These are phyloP conservation scores for Conger conger DNA, from an alignment of 2,113 vertebrate species.

Conservation along the genomic window DNA sequence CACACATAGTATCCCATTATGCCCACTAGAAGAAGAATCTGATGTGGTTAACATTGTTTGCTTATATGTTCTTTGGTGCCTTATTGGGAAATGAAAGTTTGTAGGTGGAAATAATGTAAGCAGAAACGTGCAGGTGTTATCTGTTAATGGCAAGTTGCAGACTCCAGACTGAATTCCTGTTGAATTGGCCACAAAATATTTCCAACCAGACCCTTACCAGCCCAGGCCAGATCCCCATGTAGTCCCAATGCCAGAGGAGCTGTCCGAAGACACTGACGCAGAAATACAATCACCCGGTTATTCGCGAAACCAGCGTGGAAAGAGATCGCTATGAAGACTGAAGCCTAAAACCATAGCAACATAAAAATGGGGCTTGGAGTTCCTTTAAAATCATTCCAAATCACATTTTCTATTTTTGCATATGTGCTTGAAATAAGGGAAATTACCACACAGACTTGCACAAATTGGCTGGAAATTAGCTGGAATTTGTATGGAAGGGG, in stretches of 20 bases:
- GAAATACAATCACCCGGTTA: conserved; percentile 71
- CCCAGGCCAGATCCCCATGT: conserved; percentile 86
- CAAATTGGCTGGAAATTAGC: conserved; percentile 45
- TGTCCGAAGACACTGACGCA: conserved; percentile 83
- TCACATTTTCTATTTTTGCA: conserved; percentile 28
- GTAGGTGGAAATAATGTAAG: conserved; percentile 31
- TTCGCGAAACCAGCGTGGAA: conserved; percentile 78
- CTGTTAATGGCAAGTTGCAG: conserved; percentile 53
- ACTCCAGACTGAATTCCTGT: conserved; percentile 69
- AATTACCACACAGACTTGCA: conserved; percentile 40
- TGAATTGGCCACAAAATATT: conserved; percentile 88
- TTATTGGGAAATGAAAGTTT: not conserved
- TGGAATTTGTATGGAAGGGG: not conserved
- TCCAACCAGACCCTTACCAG: conserved; percentile 87
- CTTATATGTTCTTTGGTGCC: not conserved
- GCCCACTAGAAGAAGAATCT: not conserved
- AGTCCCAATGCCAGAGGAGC: conserved; percentile 85
- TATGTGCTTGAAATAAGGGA: conserved; percentile 22
- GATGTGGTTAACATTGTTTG: not conserved
- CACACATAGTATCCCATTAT: not conserved
- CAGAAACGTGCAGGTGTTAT: conserved; percentile 50
- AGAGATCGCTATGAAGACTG: conserved; percentile 80
- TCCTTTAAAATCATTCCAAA: conserved; percentile 46
- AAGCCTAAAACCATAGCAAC: conserved; percentile 67
- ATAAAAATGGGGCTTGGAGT: conserved; percentile 51